A percentile compares a stretch with the other conserved stretches of the same genome.
Evolutionary conservation across 2,888 invertebrate species (phyloP).

Genomic region (Microctonus aethiopoides): DNA sequence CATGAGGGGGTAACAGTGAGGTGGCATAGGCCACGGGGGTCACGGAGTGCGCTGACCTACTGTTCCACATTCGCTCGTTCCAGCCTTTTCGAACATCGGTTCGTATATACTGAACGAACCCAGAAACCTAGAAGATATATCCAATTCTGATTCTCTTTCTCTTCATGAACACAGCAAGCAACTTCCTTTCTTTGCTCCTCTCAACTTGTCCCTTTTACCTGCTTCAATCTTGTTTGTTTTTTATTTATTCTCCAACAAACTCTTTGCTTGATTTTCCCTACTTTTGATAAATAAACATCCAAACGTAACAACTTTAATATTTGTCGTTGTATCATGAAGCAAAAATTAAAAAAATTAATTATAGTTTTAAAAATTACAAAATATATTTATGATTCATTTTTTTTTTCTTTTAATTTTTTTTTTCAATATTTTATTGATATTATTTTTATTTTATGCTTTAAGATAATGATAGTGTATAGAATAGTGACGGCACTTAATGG

Average conservation of each 20-base stretch:
- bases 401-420: not conserved
- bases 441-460: not conserved
- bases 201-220: slow-evolving; percentile 1
- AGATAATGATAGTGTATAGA: not conserved
- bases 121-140: slow-evolving; percentile 42
- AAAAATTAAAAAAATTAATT: too few species aligned
- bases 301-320: not conserved
- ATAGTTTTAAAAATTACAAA: too few species aligned
- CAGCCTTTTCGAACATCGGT: slow-evolving; percentile 61
- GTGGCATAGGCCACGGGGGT: slow-evolving; percentile 56
- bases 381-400: not conserved
- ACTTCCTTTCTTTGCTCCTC: not conserved
- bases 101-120: slow-evolving; percentile 43
- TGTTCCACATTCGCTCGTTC: slow-evolving; percentile 63
- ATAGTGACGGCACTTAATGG: slow-evolving; percentile 19
- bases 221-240: slow-evolving; percentile 13
- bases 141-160: not conserved
- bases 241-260: not conserved
- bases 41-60: slow-evolving; percentile 66
- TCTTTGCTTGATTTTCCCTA: not conserved
- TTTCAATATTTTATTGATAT: not conserved
- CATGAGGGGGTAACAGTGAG: slow-evolving; percentile 12
- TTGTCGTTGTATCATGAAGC: too few species aligned
- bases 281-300: slow-evolving; percentile 8
- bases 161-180: not conserved